Evolutionary conservation across 2,113 vertebrate genomes (phyloP), one percentile per base, ranked within the genome.

Genomic region (mouse (Mus musculus)): DNA sequence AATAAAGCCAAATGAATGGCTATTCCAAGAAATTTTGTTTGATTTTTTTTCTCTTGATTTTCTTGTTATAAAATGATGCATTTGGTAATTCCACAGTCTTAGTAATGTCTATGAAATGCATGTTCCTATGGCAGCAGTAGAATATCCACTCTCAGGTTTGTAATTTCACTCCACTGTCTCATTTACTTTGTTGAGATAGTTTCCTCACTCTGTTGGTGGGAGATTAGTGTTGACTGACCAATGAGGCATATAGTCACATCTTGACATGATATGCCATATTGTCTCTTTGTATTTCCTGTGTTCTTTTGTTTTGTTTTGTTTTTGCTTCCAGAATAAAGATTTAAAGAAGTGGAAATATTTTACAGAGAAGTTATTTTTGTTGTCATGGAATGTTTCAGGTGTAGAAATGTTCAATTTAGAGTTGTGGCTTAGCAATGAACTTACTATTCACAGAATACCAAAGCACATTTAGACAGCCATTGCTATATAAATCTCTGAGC

Each of bases 181-280:
- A 13, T 46, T 96, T 88, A 95, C 22, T 82, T 93, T 90, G 36
- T 76, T 93, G 85, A 95, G 91, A 87, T 71, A 46, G 69, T 94
- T 96, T 63, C 84, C 12, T 71, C 76, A 94, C 12, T 73, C 80
- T 94, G 65, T 80, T 65, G 14, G 54, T 89, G 88, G 72, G 84
- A 95, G 0, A 90, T 77, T 86, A 69, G 73, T 65, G 75, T 76
- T 96, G 16, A 39, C 76, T 4, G 26, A 61, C 67, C 33, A 82
- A 61, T 73, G 72, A 91, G 20, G n/a, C 36, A 3, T 80, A 6
- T 85, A 33, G 90, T 97, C n/a, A 92, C 5, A 56, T 46, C 73
- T 72, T 81, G 28, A 72, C 65, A 59, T 92, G 49, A 87, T 76
- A 67, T 63, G 54, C 26, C 30, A 94, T 69, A 78, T 30, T 86